Evolutionary conservation across 2,888 invertebrate species (phyloP).

Genomic region (Dynastes hyllus): DNA sequence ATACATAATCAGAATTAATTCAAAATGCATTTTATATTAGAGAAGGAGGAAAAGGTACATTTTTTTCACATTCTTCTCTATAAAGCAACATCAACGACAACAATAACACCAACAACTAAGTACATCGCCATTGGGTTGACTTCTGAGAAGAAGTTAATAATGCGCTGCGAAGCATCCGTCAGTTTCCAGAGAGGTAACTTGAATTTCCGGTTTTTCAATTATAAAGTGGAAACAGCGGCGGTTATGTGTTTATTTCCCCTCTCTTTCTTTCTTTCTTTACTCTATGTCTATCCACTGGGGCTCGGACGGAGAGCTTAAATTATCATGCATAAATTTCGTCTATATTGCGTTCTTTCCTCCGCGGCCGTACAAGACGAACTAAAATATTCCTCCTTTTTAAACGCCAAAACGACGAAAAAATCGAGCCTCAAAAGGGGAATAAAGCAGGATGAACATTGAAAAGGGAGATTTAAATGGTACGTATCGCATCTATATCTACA

Average conservation of each 20-base stretch:
- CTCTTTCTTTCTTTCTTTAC: neutral
- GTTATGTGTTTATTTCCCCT: neutral
- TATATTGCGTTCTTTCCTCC: neutral
- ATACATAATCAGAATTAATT: no score
- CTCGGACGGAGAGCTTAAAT: neutral
- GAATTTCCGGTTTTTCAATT: conserved; percentile 29
- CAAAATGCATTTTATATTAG: neutral
- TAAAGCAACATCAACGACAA: neutral
- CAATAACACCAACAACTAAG: neutral
- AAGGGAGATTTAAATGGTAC: neutral
- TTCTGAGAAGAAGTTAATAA: conserved; percentile 7
- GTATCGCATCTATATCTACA: neutral
- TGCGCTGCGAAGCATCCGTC: conserved; percentile 12
- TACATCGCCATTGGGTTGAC: neutral
- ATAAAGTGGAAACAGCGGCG: conserved; percentile 20
- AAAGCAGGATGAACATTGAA: neutral
- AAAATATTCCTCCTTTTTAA: conserved; percentile 11
- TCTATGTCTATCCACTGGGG: neutral
- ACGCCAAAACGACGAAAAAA: neutral
- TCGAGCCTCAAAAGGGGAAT: neutral
- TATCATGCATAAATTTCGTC: conserved; percentile 16
- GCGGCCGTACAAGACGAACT: neutral
- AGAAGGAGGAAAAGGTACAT: neutral
- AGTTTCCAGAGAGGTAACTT: conserved; percentile 11
- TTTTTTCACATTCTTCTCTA: neutral